Evolutionary conservation across 2,797 vertebrate genomes (phyloP), one percentile per base, ranked within the genome.

Genomic region (Acropternis orthonyx): DNA sequence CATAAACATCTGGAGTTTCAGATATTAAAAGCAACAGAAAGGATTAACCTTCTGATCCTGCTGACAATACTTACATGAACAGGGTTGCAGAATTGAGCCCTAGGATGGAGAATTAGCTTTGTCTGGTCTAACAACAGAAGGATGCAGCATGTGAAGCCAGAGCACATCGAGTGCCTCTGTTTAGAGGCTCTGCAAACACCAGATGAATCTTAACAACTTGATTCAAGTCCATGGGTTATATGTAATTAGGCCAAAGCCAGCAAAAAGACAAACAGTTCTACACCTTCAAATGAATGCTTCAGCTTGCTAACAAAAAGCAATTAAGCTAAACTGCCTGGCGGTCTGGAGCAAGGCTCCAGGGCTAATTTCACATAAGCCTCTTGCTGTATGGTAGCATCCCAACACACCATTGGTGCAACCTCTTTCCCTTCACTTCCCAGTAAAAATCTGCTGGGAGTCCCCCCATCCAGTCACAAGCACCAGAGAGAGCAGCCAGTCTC

Each of bases 211-310:
- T 95, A 96, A 97, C 83, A 77, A 73, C 49, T 52, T 44, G 69
- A 76, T 63, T 78, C 92, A n/a, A 90, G 95, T 94, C 93, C 73
- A 80, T 17, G 92, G 95, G 96, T 97, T 92, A 94, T 59, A 85
- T 87, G 92, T 92, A 97, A 96, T 96, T 95, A 97, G 96, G 71
- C 58, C 69, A 90, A 95, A 93, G 93, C 84, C 84, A 93, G 89
- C 75, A 87, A 97, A 96, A 96, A 95, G 89, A 96, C 93, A 96
- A 93, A 91, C 88, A 93, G 93, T 95, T 86, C 91, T 92, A 68
- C 91, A 92, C 94, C 96, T 81, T 92, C 84, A 78, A 81, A 93
- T 89, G 81, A 94, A 77, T 83, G 82, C 73, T 87, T 93, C 26
- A 81, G 85, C 91, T 91, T 79, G 91, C 90, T 97, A 77, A 88